Evolutionary conservation across 1,140 invertebrate species (phyloP).

Genomic region (Tetramorium alpestre): DNA sequence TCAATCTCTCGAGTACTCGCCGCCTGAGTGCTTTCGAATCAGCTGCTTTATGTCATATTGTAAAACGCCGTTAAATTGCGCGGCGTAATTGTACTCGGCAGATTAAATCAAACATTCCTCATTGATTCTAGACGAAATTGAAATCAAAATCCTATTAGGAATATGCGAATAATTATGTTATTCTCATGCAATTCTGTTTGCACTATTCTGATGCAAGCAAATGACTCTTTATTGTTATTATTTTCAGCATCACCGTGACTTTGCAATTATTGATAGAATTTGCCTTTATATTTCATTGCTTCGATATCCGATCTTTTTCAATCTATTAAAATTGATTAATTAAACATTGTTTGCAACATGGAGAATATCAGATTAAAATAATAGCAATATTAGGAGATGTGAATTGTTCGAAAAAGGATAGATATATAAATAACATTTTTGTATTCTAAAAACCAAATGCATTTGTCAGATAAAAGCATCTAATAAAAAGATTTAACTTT

Average conservation of each 20-base stretch:
- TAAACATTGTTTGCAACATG: background rate
- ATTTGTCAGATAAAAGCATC: background rate
- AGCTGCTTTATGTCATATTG: constrained; percentile 59
- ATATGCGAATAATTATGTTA: constrained; percentile 59
- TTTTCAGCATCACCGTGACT: background rate
- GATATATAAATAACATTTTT: background rate
- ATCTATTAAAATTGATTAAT: constrained; percentile 30
- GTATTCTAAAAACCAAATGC: background rate
- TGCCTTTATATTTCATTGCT: background rate
- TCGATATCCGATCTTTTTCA: background rate
- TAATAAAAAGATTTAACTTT: background rate
- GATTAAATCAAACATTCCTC: constrained; percentile 61
- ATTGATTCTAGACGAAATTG: constrained; percentile 61
- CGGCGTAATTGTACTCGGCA: constrained; percentile 53
- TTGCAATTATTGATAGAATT: background rate
- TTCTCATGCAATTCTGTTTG: constrained; percentile 55
- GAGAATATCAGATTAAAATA: background rate
- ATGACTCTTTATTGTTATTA: constrained; percentile 23
- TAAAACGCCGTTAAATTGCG: constrained; percentile 59
- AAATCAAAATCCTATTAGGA: constrained; percentile 60
- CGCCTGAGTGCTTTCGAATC: constrained; percentile 53
- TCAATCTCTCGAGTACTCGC: constrained; percentile 52
- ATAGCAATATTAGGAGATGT: background rate
- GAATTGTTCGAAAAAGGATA: background rate
- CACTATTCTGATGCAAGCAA: constrained; percentile 11